Conservation (phyloP, 2,113 vertebrate species). For the Thymallus thymallus region DNA sequence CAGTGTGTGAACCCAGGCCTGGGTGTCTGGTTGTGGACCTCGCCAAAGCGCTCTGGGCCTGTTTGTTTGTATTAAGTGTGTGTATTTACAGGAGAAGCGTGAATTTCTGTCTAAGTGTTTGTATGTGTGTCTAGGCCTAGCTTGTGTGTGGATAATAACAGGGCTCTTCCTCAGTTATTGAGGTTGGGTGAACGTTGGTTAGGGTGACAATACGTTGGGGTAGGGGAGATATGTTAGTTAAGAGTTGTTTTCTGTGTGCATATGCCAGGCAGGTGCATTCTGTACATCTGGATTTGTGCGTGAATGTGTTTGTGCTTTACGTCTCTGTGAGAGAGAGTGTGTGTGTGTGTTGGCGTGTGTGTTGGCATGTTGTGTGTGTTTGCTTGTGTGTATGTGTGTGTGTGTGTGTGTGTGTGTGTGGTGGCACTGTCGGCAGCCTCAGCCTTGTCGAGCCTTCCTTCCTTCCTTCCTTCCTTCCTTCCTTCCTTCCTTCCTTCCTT, state of each 20-base stretch:
- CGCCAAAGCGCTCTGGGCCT: not conserved
- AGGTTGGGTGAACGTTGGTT: not conserved
- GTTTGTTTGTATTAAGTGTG: not conserved
- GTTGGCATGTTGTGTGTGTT: not conserved
- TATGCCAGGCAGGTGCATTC: constrained; percentile 6
- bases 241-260: not conserved
- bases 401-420: not conserved
- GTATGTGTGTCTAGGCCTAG: constrained; percentile 13
- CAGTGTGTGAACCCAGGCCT: not conserved
- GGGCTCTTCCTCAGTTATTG: not conserved
- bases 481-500: too few species aligned
- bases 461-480: too few species aligned
- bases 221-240: not conserved
- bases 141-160: not conserved
- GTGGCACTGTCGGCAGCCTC: not conserved
- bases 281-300: constrained; percentile 6
- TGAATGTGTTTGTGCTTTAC: constrained; percentile 4
- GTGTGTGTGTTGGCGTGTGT: not conserved
- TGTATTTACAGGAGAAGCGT: not conserved
- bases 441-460: too few species aligned
- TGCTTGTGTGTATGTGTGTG: constrained; percentile 13
- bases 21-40: not conserved
- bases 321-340: constrained; percentile 11
- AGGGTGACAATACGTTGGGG: not conserved
- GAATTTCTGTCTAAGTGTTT: constrained; percentile 1